phyloP scores from a whole-genome alignment of 2,888 invertebrate species.

The Eremobia ochroleuca region DNA sequence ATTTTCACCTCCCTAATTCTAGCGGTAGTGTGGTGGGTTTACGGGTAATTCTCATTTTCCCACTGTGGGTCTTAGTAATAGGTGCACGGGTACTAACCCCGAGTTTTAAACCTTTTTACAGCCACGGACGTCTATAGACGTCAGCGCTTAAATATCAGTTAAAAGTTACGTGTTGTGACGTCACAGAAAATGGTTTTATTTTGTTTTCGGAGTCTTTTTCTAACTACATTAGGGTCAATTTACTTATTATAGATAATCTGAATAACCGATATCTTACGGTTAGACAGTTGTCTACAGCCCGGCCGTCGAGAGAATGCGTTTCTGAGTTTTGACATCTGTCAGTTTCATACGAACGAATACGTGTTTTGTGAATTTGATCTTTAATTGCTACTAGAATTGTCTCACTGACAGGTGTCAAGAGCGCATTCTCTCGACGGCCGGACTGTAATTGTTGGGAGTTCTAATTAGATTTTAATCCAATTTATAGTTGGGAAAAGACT shows the following conservation, averaged over 20 bases:
- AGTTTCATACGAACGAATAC: too few relatives aligned
- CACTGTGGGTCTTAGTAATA: conserved; percentile 20
- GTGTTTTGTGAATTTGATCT: too few relatives aligned
- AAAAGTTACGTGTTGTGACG: neutral
- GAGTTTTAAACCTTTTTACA: conserved; percentile 41
- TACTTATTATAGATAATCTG: neutral
- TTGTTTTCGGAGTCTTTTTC: neutral
- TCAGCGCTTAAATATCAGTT: neutral
- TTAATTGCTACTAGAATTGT: too few relatives aligned
- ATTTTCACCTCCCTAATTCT: conserved; percentile 32
- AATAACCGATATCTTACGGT: neutral
- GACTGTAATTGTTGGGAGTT: neutral
- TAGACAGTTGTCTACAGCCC: neutral
- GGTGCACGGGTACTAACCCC: conserved; percentile 3
- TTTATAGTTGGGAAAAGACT: too few relatives aligned
- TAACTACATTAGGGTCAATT: neutral
- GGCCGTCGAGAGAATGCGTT: too few relatives aligned
- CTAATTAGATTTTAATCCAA: neutral
- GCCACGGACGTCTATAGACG: conserved; percentile 29
- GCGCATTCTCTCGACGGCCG: too few relatives aligned
- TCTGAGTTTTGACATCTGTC: too few relatives aligned
- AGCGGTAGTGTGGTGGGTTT: conserved; percentile 45
- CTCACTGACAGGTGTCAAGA: too few relatives aligned
- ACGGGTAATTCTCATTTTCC: conserved; percentile 52
- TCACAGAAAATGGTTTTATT: neutral